Percentiles rank a stretch among this genome's conserved stretches.
phyloP scores from a whole-genome alignment of 2,797 vertebrate species.

The Dermochelys coriacea region DNA sequence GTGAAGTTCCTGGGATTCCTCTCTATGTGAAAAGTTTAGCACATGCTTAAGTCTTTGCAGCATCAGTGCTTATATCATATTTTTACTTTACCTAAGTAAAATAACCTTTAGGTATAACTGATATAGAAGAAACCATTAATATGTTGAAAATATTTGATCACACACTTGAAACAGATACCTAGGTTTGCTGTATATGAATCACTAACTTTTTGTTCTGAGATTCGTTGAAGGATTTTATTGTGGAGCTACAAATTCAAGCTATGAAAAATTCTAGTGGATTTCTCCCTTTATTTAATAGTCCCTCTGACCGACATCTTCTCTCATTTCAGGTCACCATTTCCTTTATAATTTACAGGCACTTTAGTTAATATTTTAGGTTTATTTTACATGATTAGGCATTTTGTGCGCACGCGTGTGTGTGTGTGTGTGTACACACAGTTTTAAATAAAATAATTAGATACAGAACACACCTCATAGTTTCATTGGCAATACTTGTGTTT shows the following conservation, averaged over 20 bases:
- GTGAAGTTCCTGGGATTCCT: background rate
- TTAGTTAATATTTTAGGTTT: background rate
- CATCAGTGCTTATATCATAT: background rate
- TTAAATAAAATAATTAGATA: background rate
- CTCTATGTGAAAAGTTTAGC: background rate
- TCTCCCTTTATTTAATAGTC: background rate
- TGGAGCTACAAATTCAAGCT: background rate
- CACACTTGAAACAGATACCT: background rate
- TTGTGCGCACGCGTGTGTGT: background rate
- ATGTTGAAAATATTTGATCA: background rate
- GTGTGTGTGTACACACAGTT: background rate
- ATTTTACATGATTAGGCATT: background rate
- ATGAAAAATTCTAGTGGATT: background rate
- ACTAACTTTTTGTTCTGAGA: background rate
- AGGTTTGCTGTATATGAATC: background rate
- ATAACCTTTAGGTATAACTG: background rate
- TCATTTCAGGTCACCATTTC: background rate
- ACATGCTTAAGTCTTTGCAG: background rate
- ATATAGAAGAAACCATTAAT: fast-evolving
- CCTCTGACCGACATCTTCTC: background rate
- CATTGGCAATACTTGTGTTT: background rate
- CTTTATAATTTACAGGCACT: background rate
- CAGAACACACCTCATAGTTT: background rate
- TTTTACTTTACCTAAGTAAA: background rate
- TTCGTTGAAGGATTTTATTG: background rate